Base-by-base conservation (phyloP, 2,888 invertebrate species). In the Lordiphosa fenestrarum region DNA sequence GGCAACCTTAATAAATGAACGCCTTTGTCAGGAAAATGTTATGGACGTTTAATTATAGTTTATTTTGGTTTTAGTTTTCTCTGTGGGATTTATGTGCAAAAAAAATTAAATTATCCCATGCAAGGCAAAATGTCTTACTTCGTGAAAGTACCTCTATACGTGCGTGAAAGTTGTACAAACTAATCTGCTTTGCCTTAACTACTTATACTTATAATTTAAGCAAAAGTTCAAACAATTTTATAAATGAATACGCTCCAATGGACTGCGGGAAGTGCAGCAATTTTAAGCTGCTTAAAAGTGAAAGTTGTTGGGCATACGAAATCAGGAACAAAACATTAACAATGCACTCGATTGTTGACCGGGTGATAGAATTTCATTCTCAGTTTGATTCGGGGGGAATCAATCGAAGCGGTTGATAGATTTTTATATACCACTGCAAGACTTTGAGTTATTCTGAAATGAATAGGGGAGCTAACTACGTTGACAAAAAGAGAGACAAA, bases 261-360 rank as follows among this genome's bases (percentile, higher is more conserved):
- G 3, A 39, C 7, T 1, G 19, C 9, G 12, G 25, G 25, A 12
- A 13, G 30, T 9, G 6, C 40, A 35, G 15, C 41, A 61, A 39
- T 46, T 59, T 49, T 73, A 76, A 76, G 80, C 76, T 55, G 76
- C 80, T 80, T 80, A 80, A 63, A 69, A 65, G 75, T 63, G 54
- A 66, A 71, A 73, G 66, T 66, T 63, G 49, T 60, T 62, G 50
- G 50, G 23, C n/a, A n/a, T 25, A 35, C 15, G 23, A 62, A 30
- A 30, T 9, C 9, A 25, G 6, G 23, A 6, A 6, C 23, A 23
- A 0, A 4, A 23, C 23, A 25, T 25, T 1, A 25, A 25, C 23
- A 25, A 25, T 25, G 23, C 1, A 25, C 23, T 25, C 23, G 19
- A 19, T 19, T 19, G 19, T 19, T 19, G 19, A 4, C 19, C 19